Conservation (phyloP, 2,888 invertebrate species). For the Limnephilus auricula region DNA sequence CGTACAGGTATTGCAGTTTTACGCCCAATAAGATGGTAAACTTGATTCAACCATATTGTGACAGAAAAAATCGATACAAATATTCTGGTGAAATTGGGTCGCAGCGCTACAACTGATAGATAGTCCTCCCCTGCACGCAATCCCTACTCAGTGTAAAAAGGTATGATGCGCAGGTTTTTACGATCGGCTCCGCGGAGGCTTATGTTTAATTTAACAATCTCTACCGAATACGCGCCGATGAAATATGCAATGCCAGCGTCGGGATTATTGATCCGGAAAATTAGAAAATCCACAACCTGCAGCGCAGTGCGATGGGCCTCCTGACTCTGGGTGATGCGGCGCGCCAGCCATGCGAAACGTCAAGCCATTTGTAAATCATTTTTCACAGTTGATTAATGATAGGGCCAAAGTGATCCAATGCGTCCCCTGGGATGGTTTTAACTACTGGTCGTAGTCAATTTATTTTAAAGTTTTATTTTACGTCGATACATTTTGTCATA, state of each 20-base stretch:
- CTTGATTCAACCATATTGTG: not conserved
- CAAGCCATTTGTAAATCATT: not conserved
- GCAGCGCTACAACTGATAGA: not conserved
- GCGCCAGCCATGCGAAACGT: not conserved
- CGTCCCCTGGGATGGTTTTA: not conserved
- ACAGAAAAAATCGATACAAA: not conserved
- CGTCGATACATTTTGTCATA: not conserved
- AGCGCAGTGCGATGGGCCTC: not conserved
- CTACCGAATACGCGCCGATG: slow-evolving; percentile 52
- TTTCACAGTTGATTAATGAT: not conserved
- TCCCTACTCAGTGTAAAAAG: not conserved
- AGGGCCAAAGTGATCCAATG: not conserved
- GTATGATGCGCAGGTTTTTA: slow-evolving; percentile 54
- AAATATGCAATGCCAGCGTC: slow-evolving; percentile 58
- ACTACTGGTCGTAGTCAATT: not conserved
- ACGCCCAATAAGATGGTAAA: not conserved
- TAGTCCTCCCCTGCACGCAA: not conserved
- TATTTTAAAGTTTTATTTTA: not conserved
- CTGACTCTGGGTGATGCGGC: not conserved
- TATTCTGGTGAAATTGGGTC: not conserved
- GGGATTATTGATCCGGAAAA: slow-evolving; percentile 61
- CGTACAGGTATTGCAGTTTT: not conserved
- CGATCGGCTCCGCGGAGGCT: slow-evolving; percentile 53
- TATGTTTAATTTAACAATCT: slow-evolving; percentile 63
- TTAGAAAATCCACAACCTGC: slow-evolving; percentile 52